Evolutionary conservation across 1,140 invertebrate species (phyloP), one percentile per base, ranked within the genome.

Genomic region (Drosophila paulistorum): DNA sequence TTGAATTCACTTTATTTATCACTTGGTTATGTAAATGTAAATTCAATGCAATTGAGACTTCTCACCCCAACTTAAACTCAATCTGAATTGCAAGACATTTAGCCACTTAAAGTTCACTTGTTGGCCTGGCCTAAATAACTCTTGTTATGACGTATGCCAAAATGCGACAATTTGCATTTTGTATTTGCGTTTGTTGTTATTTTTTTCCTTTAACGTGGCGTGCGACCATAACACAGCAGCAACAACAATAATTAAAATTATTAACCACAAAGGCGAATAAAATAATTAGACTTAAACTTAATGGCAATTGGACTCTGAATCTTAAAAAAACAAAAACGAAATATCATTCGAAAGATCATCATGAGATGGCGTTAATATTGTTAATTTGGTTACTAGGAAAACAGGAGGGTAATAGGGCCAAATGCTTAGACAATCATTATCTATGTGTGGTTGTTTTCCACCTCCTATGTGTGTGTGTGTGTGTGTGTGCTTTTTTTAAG

Each of bases 341-440:
- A 75, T 63, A 75, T 48, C 68, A 64, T 66, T 30, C 33, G 11
- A 30, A n/a, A 51, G 17, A 77, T 71, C 70, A 65, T 23, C 66
- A 59, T 73, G 65, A 80, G 77, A 80, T 68, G 73, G 68, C 77
- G 78, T 67, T 76, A 59, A 75, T 69, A 64, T 64, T 54, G 11
- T 37, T 67, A 37, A 67, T 67, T 57, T 58, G 33, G 54, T 20
- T 5, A 37, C 30, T 30, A 6, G 30, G 6, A 30, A 30, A 30
- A 30, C 5, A 14, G n/a, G 3, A 11, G 20, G 26, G 30, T 3
- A 14, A 9, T 13, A 39, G 37, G 3, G 37, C 37, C 10, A 11
- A 13, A 13, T 39, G 37, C 37, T 39, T 39, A 39, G 37, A 39
- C 11, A 13, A 13, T 39, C 2, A 39, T 39, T 13, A 39, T 13